Base-by-base conservation (phyloP, 2,113 vertebrate species). In the Rhipidura dahli region DNA sequence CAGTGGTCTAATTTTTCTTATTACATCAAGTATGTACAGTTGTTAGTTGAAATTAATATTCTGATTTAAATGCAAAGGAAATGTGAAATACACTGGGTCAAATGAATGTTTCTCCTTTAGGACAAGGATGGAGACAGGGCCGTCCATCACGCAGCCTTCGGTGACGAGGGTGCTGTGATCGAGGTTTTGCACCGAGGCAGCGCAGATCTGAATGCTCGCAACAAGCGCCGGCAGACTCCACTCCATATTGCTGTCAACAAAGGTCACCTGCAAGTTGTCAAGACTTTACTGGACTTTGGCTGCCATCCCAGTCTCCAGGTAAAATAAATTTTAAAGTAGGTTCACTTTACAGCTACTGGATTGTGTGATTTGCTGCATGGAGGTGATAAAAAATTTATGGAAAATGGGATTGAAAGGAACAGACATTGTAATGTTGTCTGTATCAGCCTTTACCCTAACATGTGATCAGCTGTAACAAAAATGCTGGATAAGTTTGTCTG, bases 261-360 rank as follows among this genome's bases (percentile, higher is more conserved):
- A 97, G 99, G 99, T 42, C 99, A 99, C 86, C 98, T 99, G 83
- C 99, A 99, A 96, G 99, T 99, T 94, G 99, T 99, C 92, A 99
- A 99, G 98, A 99, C 99, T 20, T 97, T 99, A 79, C 96, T 99
- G 96, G 99, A 99, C 96, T 99, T 99, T 26, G 99, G 99, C 96
- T 99, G 99, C 96, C 99, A 99, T 94, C 99, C 99, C 39, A 99
- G 99, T 96, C 99, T 99, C 33, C 99, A 99, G 99, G 99, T 99
- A 98, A 96, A 87, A 69, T 24, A 54, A 44, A 79, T 18, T 53
- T 23, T 66, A 30, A 10, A 11, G 8, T 63, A 21, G 33, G 18
- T 19, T 63, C 9, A 33, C 19, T 81, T 63, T 37, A 54, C 45
- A 76, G 61, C 44, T 71, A 3, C 30, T 64, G 22, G 49, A 24